Base-by-base conservation (phyloP, 2,113 vertebrate species). In the Carassius auratus region DNA sequence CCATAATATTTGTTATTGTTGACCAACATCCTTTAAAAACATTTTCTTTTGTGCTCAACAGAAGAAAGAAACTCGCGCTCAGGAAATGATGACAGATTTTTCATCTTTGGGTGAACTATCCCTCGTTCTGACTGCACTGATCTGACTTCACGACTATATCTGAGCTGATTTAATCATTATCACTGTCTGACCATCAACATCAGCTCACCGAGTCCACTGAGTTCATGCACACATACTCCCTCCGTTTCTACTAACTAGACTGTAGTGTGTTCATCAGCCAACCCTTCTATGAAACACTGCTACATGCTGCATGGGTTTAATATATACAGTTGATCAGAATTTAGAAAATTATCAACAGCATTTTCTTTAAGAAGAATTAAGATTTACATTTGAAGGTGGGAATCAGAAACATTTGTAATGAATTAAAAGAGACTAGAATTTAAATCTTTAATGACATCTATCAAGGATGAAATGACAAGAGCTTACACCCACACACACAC, bases 151-250 rank as follows among this genome's bases (percentile, higher is more conserved):
- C 30, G n/a, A 45, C 17, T 10, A 38, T 14, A 74, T 48, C 71
- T 74, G 62, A 50, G 42, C 85, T 61, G 38, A 83, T 77, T 69
- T 62, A 76, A 38, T 33, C 62, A 50, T 38, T 23, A 74, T 74
- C 52, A 69, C 21, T 36, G 26, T 71, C 77, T 83, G 12, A 26
- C 33, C 15, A 75, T 75, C 8, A 82, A 12, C 80, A 26, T 33
- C 17, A 50, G 30, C 55, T 74, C 38, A 23, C 26, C 26, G 19
- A 69, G 38, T 48, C 69, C 55, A 61, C 62, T 75, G 69, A 62
- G 57, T 71, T 48, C 12, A 62, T 26, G 38, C 33, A 42, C 52
- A 59, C 81, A 83, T 36, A 52, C 0, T 13, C 33, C 68, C 8
- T 45, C 69, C 21, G 19, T 74, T 74, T 45, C 69, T 74, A 42